Conservation (phyloP, 2,888 invertebrate genomes). For the Pediacus dermestoides region DNA sequence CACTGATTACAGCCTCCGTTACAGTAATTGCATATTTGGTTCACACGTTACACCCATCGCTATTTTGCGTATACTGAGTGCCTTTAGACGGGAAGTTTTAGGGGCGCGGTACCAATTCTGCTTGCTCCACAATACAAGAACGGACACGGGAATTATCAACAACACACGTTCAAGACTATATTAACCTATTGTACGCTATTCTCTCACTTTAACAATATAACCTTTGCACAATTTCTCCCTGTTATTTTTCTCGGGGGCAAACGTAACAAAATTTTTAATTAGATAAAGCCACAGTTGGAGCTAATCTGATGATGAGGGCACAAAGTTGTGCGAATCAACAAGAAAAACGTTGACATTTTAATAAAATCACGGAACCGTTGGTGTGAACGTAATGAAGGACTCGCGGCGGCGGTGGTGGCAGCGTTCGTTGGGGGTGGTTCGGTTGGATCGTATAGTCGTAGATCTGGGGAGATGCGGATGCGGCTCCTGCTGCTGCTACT, state of each 20-base stretch:
- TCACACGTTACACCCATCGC: slow-evolving; percentile 44
- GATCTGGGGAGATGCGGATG: slow-evolving; percentile 2
- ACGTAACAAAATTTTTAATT: too few relatives aligned
- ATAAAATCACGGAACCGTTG: slow-evolving; percentile 31
- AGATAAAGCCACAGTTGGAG: slow-evolving; percentile 10
- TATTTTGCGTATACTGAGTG: slow-evolving; percentile 34
- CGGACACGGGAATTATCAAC: too few relatives aligned
- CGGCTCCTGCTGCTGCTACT: too few relatives aligned
- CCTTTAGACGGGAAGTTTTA: slow-evolving; percentile 37
- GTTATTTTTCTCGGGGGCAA: too few relatives aligned
- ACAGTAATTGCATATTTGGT: slow-evolving; percentile 48
- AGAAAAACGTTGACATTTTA: slow-evolving; percentile 24
- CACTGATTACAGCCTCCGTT: slow-evolving; percentile 47
- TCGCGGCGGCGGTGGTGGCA: slow-evolving; percentile 5
- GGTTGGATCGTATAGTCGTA: neutral
- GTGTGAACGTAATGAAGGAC: slow-evolving; percentile 22
- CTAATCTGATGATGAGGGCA: neutral
- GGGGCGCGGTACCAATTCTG: slow-evolving; percentile 42
- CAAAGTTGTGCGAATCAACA: slow-evolving; percentile 16
- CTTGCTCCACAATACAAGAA: too few relatives aligned
- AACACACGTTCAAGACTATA: too few relatives aligned
- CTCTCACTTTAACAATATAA: too few relatives aligned
- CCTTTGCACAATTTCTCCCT: too few relatives aligned
- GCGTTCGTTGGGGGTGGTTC: slow-evolving; percentile 8
- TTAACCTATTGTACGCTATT: too few relatives aligned